These are phyloP conservation scores for Panzeria rudis DNA, from an alignment of 2,888 invertebrate species.

Conservation along the genomic window DNA sequence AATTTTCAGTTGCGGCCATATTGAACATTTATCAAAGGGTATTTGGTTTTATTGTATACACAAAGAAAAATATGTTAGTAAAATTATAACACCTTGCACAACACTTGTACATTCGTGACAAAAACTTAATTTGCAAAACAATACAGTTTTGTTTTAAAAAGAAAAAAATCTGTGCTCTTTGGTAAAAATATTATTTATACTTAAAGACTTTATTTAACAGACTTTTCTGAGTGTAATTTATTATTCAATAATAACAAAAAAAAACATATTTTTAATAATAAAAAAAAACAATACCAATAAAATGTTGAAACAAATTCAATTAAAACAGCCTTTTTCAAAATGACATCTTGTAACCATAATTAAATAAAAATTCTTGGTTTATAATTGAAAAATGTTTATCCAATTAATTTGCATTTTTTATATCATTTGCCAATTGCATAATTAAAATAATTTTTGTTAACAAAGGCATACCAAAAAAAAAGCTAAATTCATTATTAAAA, in stretches of 20 bases:
- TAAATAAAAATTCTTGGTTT: slow-evolving; percentile 55
- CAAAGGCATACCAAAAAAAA: neutral
- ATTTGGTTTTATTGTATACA: slow-evolving; percentile 11
- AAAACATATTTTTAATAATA: slow-evolving; percentile 8
- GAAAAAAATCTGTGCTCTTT: neutral
- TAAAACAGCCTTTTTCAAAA: slow-evolving; percentile 41
- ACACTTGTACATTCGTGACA: no score
- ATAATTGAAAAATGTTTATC: slow-evolving; percentile 56
- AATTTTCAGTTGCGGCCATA: neutral
- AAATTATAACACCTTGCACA: no score
- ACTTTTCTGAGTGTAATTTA: slow-evolving; percentile 8
- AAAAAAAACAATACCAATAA: slow-evolving; percentile 14
- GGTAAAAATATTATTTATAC: no score
- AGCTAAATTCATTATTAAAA: neutral
- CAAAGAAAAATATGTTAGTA: slow-evolving; percentile 4
- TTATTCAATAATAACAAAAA: neutral
- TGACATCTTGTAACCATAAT: slow-evolving; percentile 65
- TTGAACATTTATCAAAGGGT: slow-evolving; percentile 20
- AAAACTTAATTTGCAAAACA: neutral
- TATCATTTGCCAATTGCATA: neutral
- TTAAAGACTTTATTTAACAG: neutral
- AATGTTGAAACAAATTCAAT: slow-evolving; percentile 60
- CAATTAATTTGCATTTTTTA: slow-evolving; percentile 36
- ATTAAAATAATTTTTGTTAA: neutral
- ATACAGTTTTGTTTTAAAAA: neutral